phyloP scores from a whole-genome alignment of 2,888 invertebrate genomes.

The Lycocerus yunnanus region DNA sequence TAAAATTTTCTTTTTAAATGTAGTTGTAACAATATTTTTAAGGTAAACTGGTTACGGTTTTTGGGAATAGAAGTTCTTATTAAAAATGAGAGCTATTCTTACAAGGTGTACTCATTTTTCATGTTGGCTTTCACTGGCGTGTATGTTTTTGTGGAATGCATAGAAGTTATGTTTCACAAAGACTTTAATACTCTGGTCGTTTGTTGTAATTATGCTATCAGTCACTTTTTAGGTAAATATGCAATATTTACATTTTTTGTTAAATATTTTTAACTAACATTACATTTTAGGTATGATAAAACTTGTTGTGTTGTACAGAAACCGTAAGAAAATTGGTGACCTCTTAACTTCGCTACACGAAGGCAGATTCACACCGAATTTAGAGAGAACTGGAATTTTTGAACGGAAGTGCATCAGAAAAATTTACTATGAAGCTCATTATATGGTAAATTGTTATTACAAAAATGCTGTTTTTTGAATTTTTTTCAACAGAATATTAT shows the following conservation, averaged over 20 bases:
- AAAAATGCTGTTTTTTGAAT: background rate
- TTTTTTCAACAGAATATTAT: background rate
- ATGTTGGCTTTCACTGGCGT: background rate
- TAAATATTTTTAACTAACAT: background rate
- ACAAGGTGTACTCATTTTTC: constrained; percentile 8
- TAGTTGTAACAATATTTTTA: background rate
- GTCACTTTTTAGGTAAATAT: constrained; percentile 19
- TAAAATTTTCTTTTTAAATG: background rate
- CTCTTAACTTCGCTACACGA: constrained; percentile 29
- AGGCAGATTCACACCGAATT: constrained; percentile 27
- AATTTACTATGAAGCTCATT: background rate
- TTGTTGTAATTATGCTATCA: constrained; percentile 11
- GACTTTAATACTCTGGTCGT: constrained; percentile 7
- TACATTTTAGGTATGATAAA: constrained; percentile 27
- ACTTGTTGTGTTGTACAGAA: constrained; percentile 28
- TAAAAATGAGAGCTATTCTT: constrained; percentile 4
- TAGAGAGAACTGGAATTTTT: constrained; percentile 26
- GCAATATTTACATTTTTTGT: background rate
- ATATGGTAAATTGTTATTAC: background rate
- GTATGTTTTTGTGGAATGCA: constrained; percentile 9
- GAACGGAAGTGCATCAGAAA: constrained; percentile 13
- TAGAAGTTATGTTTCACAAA: constrained; percentile 10
- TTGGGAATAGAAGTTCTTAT: constrained; percentile 8
- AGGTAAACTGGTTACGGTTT: constrained; percentile 10
- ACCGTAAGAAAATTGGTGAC: constrained; percentile 33